Conservation (phyloP, 2,113 vertebrate genomes). For the Esox niger region DNA sequence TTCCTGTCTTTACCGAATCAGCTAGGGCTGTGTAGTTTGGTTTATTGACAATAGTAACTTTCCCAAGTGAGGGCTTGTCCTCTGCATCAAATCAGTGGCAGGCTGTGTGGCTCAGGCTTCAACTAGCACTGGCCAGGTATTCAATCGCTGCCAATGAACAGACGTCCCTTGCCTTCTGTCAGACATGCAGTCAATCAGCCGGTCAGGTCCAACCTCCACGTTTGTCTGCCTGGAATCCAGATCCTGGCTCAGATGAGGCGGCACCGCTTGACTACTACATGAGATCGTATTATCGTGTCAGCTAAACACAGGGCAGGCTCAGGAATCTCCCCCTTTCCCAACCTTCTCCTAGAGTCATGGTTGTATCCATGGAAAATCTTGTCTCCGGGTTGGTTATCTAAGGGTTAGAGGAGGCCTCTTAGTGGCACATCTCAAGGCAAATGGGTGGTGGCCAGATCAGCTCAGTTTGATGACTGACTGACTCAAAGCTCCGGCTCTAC, state of each 20-base stretch:
- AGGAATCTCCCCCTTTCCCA: constrained; percentile 17
- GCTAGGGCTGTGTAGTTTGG: constrained; percentile 39
- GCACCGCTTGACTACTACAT: too few species aligned
- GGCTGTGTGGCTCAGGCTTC: constrained; percentile 24
- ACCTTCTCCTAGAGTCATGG: not conserved
- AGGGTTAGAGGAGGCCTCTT: constrained; percentile 31
- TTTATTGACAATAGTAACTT: constrained; percentile 44
- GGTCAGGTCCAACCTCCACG: constrained; percentile 7
- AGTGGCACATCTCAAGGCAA: constrained; percentile 23
- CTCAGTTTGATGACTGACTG: constrained; percentile 51
- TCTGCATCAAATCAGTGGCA: constrained; percentile 12
- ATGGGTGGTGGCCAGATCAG: constrained; percentile 57
- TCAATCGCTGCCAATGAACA: constrained; percentile 42
- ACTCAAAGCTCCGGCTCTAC: constrained; percentile 62
- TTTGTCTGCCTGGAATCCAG: constrained; percentile 18
- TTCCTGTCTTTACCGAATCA: constrained; percentile 51
- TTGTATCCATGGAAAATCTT: not conserved
- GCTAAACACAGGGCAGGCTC: constrained; percentile 17
- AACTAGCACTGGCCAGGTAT: constrained; percentile 45
- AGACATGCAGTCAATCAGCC: constrained; percentile 29
- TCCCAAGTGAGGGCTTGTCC: constrained; percentile 32
- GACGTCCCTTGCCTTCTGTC: constrained; percentile 48
- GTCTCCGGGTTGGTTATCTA: constrained; percentile 34
- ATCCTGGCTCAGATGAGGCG: constrained; percentile 51
- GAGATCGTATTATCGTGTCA: constrained; percentile 51